These are phyloP conservation scores for Erpobdella octoculata DNA, from an alignment of 2,888 invertebrate genomes.

Conservation along the genomic window DNA sequence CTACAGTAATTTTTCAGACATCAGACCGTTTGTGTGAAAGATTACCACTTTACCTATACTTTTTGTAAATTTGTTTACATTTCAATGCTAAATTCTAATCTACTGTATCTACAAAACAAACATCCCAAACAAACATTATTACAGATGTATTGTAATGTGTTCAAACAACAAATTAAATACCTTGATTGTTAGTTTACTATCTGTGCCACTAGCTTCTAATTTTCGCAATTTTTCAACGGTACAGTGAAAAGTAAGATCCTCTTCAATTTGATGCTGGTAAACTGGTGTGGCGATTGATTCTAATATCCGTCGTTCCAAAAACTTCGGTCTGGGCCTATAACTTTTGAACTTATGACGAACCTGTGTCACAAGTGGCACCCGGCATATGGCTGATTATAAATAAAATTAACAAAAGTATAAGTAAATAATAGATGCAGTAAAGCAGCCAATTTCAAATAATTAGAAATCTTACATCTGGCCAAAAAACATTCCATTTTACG, in stretches of 20 bases:
- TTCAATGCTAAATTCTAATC: too few species aligned
- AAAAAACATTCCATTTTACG: not conserved
- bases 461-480: not conserved
- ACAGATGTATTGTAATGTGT: too few species aligned
- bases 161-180: not conserved
- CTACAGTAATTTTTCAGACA: too few species aligned
- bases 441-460: not conserved
- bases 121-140: too few species aligned
- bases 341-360: slow-evolving; percentile 4
- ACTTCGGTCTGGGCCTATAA: slow-evolving; percentile 18
- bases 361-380: not conserved
- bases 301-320: slow-evolving; percentile 27
- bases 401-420: not conserved
- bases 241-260: slow-evolving; percentile 19
- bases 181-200: not conserved
- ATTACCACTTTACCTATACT: too few species aligned
- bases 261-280: slow-evolving; percentile 18
- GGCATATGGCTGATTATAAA: not conserved
- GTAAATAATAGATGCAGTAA: not conserved
- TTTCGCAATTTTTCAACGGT: not conserved
- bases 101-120: too few species aligned
- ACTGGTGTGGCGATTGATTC: slow-evolving; percentile 30
- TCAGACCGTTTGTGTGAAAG: too few species aligned
- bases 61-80: too few species aligned
- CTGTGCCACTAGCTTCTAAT: not conserved